phyloP scores from a whole-genome alignment of 2,113 vertebrate genomes.

The Pheucticus melanocephalus region DNA sequence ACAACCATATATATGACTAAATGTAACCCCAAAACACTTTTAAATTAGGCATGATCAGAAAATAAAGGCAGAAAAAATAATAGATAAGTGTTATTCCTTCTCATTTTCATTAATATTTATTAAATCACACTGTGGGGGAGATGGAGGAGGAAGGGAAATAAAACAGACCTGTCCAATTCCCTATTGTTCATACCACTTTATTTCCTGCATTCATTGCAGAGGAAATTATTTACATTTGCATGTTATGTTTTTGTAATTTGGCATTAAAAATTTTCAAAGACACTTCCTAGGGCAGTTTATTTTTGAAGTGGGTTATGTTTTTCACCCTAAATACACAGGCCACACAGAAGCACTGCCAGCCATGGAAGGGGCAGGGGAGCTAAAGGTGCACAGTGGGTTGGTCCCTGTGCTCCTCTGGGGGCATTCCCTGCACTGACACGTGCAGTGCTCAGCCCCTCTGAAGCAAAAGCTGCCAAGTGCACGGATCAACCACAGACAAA shows the following conservation, averaged over 20 bases:
- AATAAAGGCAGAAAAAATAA: conserved; percentile 61
- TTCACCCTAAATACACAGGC: neutral
- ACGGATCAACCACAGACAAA: neutral
- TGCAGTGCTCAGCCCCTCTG: neutral
- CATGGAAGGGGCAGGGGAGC: neutral
- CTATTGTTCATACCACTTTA: neutral
- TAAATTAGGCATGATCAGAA: conserved; percentile 51
- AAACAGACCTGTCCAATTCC: neutral
- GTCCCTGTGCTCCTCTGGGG: neutral
- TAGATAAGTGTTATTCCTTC: conserved; percentile 3
- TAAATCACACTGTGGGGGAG: neutral
- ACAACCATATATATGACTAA: conserved; percentile 53
- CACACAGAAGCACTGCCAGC: neutral
- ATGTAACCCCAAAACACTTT: conserved; percentile 67
- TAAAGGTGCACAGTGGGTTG: neutral
- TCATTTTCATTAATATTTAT: conserved; percentile 2
- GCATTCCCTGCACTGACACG: neutral
- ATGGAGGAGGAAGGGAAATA: neutral
- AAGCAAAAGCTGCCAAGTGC: neutral
- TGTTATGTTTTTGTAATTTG: neutral
- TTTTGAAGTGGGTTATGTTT: conserved; percentile 50
- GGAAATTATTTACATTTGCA: conserved; percentile 7
- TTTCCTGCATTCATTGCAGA: neutral
- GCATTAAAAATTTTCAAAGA: conserved; percentile 6
- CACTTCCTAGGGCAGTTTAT: conserved; percentile 26